phyloP scores from a whole-genome alignment of 2,888 invertebrate species.

The Melipona beecheii region DNA sequence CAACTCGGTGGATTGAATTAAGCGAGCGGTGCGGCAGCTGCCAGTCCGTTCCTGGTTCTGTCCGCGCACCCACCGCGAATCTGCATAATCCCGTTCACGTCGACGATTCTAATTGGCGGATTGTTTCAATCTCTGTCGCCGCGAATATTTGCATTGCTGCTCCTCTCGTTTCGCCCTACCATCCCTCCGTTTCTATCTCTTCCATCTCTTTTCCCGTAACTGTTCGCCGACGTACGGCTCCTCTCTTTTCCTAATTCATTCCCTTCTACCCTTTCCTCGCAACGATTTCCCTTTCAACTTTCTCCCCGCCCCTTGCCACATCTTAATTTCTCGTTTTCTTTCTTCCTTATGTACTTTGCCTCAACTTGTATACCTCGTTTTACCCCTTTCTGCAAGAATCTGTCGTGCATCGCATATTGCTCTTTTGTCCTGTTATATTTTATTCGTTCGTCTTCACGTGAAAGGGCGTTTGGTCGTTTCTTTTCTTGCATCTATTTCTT shows the following conservation, averaged over 20 bases:
- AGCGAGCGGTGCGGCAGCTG: conserved; percentile 81
- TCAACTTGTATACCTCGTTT: neutral
- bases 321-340: conserved; percentile 43
- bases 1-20: conserved; percentile 83
- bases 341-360: neutral
- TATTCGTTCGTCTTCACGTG: neutral
- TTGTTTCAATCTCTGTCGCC: conserved; percentile 83
- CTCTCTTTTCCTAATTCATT: conserved; percentile 31
- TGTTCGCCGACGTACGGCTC: neutral
- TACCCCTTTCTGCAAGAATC: neutral
- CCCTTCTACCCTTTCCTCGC: conserved; percentile 27
- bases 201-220: conserved; percentile 9
- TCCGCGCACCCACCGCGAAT: conserved; percentile 77
- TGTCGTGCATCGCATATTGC: neutral
- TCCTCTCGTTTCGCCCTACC: conserved; percentile 37
- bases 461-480: neutral
- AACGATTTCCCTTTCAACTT: conserved; percentile 21
- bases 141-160: conserved; percentile 78
- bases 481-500: too few relatives aligned
- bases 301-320: neutral
- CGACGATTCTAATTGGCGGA: conserved; percentile 83
- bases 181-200: neutral
- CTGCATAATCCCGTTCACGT: conserved; percentile 83
- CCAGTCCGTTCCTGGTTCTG: conserved; percentile 73
- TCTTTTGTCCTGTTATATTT: neutral